Base-by-base conservation (phyloP, 2,888 invertebrate genomes). In the Atethmia centrago region DNA sequence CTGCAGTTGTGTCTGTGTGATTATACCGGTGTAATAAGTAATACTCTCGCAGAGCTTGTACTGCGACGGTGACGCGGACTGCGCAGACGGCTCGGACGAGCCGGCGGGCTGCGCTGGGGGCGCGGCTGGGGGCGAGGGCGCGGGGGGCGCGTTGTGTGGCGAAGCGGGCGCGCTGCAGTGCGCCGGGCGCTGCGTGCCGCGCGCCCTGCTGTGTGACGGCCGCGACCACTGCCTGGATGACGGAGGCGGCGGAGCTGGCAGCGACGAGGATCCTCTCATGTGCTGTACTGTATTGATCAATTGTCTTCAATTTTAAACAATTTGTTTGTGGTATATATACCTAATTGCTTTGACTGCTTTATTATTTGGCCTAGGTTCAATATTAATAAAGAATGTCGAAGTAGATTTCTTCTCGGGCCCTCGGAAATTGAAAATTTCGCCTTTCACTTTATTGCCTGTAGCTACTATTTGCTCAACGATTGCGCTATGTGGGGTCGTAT, bases 11-110 rank as follows among this genome's bases (percentile, higher is more conserved):
- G 94, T 59, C 79, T 93, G 71, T 91, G 31, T 61, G 61, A 40
- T 14, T 1, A 58, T 16, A 16, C 5, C 19, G 59, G 59, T 66
- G 10, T 61, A 28, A 66, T 21, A 28, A 66, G 21, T 40, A 12
- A 16, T 16, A 16, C 8, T 70, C 14, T 10, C 36, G 36, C 86
- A 95, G 96, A 95, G 92, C 68, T 93, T 96, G 87, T 97, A 96
- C 91, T 98, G 98, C 94, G 98, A 98, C 93, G 97, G 97, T 85
- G 97, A 97, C 90, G 89, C 93, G 78, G 97, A 96, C 95, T 98
- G 98, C 93, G 96, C 96, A 45, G 98, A 98, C 90, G 97, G 97
- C 14, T 97, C 97, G 68, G 98, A 98, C 92, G 98, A 98, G 93
- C 97, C 97, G 55, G 93, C 91, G 21, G 93, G 91, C 64, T 94